Base-by-base conservation (phyloP, 2,797 vertebrate genomes). In the Phaenicophaeus curvirostris region DNA sequence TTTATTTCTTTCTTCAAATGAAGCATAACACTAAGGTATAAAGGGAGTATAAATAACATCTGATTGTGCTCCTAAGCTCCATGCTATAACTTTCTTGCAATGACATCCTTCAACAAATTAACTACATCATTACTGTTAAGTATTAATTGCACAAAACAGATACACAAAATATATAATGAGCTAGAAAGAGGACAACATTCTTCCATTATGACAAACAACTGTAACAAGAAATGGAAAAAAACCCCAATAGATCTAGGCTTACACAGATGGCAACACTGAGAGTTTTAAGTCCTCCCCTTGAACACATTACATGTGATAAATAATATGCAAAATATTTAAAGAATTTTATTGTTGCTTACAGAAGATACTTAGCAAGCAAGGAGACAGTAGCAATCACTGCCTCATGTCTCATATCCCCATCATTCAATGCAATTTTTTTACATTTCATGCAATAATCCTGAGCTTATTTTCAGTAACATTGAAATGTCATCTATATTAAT, bases 281-380 rank as follows among this genome's bases (percentile, higher is more conserved):
- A 93, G 87, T 75, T 95, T 94, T 89, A 95, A 94, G 82, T 94
- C 87, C 90, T 92, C 92, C 92, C 90, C 51, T 93, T 87, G 81
- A 95, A 96, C 94, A 95, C 92, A 92, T 95, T 95, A 95, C 91
- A 95, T 96, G 95, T 95, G 94, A 96, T 96, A 96, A 96, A 96
- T 96, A 96, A 96, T 92, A 96, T 51, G 92, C 89, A 96, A 96
- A 95, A 96, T 95, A 95, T 87, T 96, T 92, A 93, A 96, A 96
- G 90, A 93, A 93, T 93, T 96, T 95, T 96, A 95, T 96, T 95
- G 94, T 96, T 96, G 94, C 95, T 96, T 96, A 95, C 92, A 95
- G 95, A 96, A 96, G 92, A 94, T 96, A 95, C 73, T 92, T 96
- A 96, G 95, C 96, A 96, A 95, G 96, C 96, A 95, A 93, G 89